Base-by-base conservation (phyloP, 2,888 invertebrate genomes). In the Microplitis manilae region DNA sequence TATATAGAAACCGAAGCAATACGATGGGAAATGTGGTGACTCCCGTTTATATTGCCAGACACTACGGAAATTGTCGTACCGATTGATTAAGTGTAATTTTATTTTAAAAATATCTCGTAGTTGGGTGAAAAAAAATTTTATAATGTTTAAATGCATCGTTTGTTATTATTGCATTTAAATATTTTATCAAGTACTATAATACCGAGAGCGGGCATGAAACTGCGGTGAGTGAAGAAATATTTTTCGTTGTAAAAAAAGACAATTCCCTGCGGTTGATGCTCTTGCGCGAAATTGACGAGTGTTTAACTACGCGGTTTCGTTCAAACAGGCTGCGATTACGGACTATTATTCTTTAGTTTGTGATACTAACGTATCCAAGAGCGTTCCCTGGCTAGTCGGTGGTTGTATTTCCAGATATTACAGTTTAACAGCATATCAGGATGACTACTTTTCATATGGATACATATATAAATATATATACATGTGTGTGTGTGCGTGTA, bases 21-120 rank as follows among this genome's bases (percentile, higher is more conserved):
- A 67, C 65, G 73, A 67, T 65, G 73, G 73, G 73, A 67, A 73
- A 73, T 59, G 59, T 62, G 13, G 41, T 15, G 65, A 73, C 40
- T 64, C 40, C 73, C 59, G 73, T 67, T 73, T 41, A 39, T 64
- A 13, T 30, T n/a, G 62, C 20, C 72, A 40, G 41, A 13, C 50
- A 50, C 50, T 50, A 50, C 50, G 50, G 50, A 50, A 50, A 50
- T 50, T 50, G 50, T 50, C 50, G 13, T 2, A 50, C 13, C 50
- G 50, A 50, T 50, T 50, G 50, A 50, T 50, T 50, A 50, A 50
- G 50, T 50, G 50, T 50, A 8, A 50, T 8, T 50, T 50, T 8
- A 13, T 50, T 50, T 13, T 13, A 50, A 50, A 50, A 50, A 50
- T 50, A 8, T 13, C 8, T 13, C 50, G 8, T 13, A 13, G 5